phyloP scores from a whole-genome alignment of 2,113 vertebrate genomes.

The Sapayoa aenigma region DNA sequence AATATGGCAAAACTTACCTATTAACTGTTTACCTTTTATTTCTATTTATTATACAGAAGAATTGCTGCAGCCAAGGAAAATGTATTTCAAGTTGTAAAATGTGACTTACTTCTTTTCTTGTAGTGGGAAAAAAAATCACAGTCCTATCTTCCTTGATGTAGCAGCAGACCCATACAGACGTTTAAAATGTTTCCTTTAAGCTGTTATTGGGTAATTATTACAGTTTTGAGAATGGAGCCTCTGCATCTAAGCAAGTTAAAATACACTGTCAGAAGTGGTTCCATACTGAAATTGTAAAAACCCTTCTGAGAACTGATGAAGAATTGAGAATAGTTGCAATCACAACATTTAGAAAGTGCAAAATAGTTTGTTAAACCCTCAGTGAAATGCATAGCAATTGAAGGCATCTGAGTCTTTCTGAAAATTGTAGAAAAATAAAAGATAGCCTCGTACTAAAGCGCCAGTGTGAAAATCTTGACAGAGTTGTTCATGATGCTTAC shows the following conservation, averaged over 20 bases:
- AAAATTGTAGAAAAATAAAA: not conserved
- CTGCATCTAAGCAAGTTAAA: constrained; percentile 30
- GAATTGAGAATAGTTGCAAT: constrained; percentile 66
- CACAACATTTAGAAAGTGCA: constrained; percentile 63
- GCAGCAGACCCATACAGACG: not conserved
- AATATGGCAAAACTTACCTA: not conserved
- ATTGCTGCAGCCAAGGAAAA: not conserved
- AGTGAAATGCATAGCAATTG: not conserved
- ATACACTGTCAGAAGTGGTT: constrained; percentile 30
- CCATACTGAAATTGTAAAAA: constrained; percentile 37
- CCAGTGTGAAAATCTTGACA: not conserved
- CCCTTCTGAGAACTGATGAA: constrained; percentile 29
- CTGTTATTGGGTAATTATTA: not conserved
- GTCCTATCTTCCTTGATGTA: not conserved
- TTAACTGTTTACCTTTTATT: not conserved
- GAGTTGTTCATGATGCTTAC: not conserved
- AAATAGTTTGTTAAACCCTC: constrained; percentile 52
- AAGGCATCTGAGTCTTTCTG: not conserved
- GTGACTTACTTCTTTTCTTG: not conserved
- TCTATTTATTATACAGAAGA: not conserved
- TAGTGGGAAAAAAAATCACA: not conserved
- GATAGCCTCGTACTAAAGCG: not conserved
- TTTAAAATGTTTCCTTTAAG: not conserved
- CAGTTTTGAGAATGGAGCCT: not conserved
- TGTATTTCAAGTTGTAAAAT: not conserved